Percentiles rank a stretch among this genome's conserved stretches.
These are phyloP conservation scores for Dicentrarchus labrax DNA, from an alignment of 2,113 vertebrate genomes.

Conservation along the genomic window DNA sequence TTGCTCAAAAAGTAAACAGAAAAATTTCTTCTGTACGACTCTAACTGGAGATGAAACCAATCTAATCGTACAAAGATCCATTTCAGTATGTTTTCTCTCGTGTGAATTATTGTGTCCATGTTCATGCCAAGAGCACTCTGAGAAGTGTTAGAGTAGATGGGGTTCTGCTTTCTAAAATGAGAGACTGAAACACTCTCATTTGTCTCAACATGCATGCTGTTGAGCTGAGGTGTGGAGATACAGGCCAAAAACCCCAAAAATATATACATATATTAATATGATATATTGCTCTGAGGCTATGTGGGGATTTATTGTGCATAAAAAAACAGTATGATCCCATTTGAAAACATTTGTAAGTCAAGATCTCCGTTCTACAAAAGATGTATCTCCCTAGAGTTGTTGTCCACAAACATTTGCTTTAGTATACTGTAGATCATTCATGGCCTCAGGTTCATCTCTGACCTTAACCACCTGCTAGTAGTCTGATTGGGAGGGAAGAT, in stretches of 20 bases:
- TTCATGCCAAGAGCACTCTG: conserved; percentile 97
- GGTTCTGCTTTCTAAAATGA: conserved; percentile 86
- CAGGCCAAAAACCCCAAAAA: conserved; percentile 71
- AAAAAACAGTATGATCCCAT: conserved; percentile 6
- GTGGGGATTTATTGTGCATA: conserved; percentile 39
- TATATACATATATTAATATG: neutral
- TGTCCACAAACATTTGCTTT: conserved; percentile 54
- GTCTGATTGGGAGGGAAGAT: conserved; percentile 65
- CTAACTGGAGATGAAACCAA: neutral
- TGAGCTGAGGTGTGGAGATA: conserved; percentile 95
- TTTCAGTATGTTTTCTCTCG: neutral
- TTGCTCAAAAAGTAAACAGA: neutral
- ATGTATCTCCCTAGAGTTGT: conserved; percentile 56
- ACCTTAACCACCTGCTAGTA: conserved; percentile 67
- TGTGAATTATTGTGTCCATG: conserved; percentile 81
- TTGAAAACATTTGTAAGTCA: conserved; percentile 41
- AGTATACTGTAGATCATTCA: conserved; percentile 36
- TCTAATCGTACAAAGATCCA: neutral
- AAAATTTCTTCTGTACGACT: neutral
- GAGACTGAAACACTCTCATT: conserved; percentile 87
- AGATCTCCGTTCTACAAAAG: conserved; percentile 20
- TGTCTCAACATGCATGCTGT: conserved; percentile 95
- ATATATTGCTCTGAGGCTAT: conserved; percentile 13
- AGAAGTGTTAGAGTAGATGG: conserved; percentile 91
- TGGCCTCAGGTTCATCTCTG: conserved; percentile 63